Conservation (phyloP, 1,140 invertebrate species). For the Ostrea edulis region DNA sequence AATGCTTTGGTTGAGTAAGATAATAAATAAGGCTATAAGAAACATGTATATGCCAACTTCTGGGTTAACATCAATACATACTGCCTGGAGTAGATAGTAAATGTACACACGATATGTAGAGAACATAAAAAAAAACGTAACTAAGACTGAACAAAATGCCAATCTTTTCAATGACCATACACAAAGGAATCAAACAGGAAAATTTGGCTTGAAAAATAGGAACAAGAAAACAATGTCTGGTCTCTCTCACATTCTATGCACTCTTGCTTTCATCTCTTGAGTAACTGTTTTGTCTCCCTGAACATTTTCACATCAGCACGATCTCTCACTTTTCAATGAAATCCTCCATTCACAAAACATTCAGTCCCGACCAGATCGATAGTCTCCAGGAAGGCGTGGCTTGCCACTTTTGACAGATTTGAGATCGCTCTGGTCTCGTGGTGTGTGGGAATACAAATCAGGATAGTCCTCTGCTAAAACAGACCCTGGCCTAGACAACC, state of each 20-base stretch:
- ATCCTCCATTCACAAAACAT: background rate
- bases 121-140: background rate
- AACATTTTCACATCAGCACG: background rate
- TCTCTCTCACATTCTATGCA: background rate
- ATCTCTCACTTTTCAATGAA: background rate
- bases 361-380: slow-evolving; percentile 4
- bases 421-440: slow-evolving; percentile 60
- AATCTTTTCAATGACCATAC: background rate
- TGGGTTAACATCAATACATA: background rate
- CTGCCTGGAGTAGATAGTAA: background rate
- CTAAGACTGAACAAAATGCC: background rate
- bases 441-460: slow-evolving; percentile 51
- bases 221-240: background rate
- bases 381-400: background rate
- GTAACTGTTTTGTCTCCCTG: background rate
- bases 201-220: slow-evolving; percentile 1
- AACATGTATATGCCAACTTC: background rate
- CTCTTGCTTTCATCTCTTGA: background rate
- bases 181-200: background rate
- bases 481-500: slow-evolving; percentile 55
- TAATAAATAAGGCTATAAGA: background rate
- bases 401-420: slow-evolving; percentile 63
- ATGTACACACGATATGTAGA: background rate
- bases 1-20: slow-evolving; percentile 12
- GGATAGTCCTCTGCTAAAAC: slow-evolving; percentile 53